Evolutionary conservation across 2,888 invertebrate genomes (phyloP), one percentile per base, ranked within the genome.

Genomic region (Marronus borbonicus): DNA sequence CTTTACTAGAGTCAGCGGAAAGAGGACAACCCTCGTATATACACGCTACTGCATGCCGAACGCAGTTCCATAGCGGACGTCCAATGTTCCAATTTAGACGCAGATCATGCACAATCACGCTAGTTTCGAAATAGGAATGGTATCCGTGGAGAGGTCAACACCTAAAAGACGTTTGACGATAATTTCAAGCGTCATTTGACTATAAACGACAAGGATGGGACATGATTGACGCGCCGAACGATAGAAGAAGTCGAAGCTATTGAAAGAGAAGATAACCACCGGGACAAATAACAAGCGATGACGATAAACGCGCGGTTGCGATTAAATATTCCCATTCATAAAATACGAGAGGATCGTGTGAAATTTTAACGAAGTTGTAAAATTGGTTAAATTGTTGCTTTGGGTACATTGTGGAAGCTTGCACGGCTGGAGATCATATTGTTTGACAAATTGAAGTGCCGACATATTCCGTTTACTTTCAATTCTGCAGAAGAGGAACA

Each of bases 111-210:
- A 65, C 31, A 31, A 65, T 65, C 65, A 39, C 36, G 65, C 65
- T 10, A 65, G 36, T 65, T 31, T 65, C 65, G 36, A 36, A 12
- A 36, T n/a, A 65, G 31, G 36, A 65, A 65, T 36, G 65, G 65
- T 65, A 65, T 65, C 36, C 65, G 39, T 65, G 14, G 36, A 65
- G 65, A 65, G 65, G 65, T 65, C 65, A 65, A 65, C 65, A 65
- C 14, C 65, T 39, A 39, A 36, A 36, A 65, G 36, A 65, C 65
- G 65, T n/a, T 39, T 12, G 5, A 28, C 14, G 31, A 65, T 39
- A 39, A 62, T 39, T 17, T 17, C 28, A 39, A 65, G 17, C 65
- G 65, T 65, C 65, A 65, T 65, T 39, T 36, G 39, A 3, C n/a
- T 39, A 7, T 65, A 39, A 39, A 39, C 39, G 39, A 39, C 39